These are phyloP conservation scores for Drosophila emarginata DNA, from an alignment of 2,888 invertebrate species.

Conservation along the genomic window DNA sequence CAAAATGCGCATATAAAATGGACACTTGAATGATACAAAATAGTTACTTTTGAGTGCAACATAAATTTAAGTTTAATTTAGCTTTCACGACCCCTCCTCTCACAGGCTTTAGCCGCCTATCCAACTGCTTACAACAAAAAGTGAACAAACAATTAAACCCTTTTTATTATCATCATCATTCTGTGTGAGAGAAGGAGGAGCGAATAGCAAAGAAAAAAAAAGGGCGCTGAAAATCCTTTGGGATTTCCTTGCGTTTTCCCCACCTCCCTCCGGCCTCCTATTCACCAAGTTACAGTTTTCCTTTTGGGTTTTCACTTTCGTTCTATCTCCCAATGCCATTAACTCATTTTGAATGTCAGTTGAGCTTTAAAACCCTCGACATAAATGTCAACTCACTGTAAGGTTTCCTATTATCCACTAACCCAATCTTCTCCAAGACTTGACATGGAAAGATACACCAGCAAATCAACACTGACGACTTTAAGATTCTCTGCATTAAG, in stretches of 20 bases:
- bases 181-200: background rate
- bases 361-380: conserved; percentile 21
- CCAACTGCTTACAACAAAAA: background rate
- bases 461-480: background rate
- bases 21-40: conserved; percentile 21
- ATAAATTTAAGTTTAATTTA: background rate
- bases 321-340: conserved; percentile 37
- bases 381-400: conserved; percentile 49
- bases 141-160: background rate
- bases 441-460: conserved; percentile 38
- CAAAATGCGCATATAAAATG: conserved; percentile 8
- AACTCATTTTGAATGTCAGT: conserved; percentile 46
- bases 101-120: no score
- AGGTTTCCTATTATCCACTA: conserved; percentile 28
- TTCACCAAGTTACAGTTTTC: conserved; percentile 14
- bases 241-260: conserved; percentile 13
- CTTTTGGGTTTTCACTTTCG: conserved; percentile 33
- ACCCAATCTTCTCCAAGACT: conserved; percentile 30
- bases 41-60: background rate
- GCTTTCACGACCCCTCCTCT: background rate
- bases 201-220: background rate
- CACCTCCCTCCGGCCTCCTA: background rate
- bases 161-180: background rate
- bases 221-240: background rate
- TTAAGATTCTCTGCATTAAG: background rate